Conservation (phyloP, 2,797 vertebrate genomes). For the Myotis myotis region DNA sequence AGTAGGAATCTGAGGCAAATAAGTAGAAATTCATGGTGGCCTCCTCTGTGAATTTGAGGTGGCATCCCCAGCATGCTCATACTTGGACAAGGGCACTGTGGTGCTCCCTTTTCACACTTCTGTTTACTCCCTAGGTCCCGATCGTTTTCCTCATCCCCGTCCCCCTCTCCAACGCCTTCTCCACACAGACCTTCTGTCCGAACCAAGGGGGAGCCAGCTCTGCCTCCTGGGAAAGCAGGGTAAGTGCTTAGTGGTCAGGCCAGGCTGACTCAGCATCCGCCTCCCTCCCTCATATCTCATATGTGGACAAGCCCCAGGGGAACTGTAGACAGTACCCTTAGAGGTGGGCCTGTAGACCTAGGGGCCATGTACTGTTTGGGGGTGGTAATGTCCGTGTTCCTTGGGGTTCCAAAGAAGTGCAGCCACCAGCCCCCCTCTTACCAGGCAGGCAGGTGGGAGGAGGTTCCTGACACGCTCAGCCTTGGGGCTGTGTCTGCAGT, state of each 20-base stretch:
- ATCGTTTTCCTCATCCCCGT: conserved; percentile 93
- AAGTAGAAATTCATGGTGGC: neutral
- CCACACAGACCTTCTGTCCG: conserved; percentile 89
- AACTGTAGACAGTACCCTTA: neutral
- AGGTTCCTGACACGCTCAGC: neutral
- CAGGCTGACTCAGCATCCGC: neutral
- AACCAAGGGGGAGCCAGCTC: conserved; percentile 89
- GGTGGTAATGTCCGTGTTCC: neutral
- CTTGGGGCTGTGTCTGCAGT: neutral
- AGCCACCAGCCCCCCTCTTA: neutral
- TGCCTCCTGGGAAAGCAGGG: conserved; percentile 87
- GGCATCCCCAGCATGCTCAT: accelerated
- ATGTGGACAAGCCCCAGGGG: neutral
- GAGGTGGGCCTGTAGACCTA: neutral
- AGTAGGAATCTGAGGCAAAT: neutral
- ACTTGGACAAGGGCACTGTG: neutral
- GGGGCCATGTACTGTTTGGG: too few species aligned
- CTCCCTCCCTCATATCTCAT: neutral
- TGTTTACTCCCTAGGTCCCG: conserved; percentile 86
- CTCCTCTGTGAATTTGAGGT: neutral
- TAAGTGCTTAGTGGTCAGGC: conserved; percentile 76
- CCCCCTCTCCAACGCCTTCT: conserved; percentile 92
- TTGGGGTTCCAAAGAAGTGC: neutral
- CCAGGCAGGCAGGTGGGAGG: neutral
- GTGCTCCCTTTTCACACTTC: neutral